These are phyloP conservation scores for Stigmatopora argus DNA, from an alignment of 2,113 vertebrate genomes.

Conservation along the genomic window DNA sequence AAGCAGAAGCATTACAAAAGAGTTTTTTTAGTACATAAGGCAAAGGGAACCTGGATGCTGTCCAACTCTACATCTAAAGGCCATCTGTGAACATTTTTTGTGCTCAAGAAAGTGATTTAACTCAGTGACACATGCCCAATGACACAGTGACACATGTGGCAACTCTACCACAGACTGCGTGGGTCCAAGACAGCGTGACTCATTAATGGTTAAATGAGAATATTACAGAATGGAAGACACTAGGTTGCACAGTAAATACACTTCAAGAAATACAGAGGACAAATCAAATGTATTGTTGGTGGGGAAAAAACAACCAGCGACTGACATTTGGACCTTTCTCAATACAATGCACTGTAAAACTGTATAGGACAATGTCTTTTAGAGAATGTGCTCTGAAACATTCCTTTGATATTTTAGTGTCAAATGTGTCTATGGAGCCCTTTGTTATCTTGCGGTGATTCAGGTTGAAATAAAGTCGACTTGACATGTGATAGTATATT, in stretches of 20 bases:
- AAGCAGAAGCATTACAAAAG: slow-evolving; percentile 9
- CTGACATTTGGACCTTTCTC: not conserved
- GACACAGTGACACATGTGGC: too few species aligned
- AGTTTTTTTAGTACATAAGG: slow-evolving; percentile 31
- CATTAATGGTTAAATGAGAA: slow-evolving; percentile 47
- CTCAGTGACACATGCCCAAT: slow-evolving; percentile 39
- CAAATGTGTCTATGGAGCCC: too few species aligned
- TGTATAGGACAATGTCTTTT: too few species aligned
- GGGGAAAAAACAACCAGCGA: not conserved
- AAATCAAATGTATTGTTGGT: not conserved
- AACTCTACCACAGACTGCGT: slow-evolving; percentile 10
- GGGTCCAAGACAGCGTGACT: slow-evolving; percentile 40
- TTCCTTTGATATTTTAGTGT: not conserved
- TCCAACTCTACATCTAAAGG: slow-evolving; percentile 50
- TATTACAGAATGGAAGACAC: slow-evolving; percentile 3
- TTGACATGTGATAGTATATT: too few species aligned
- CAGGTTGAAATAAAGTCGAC: too few species aligned
- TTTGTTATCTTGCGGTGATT: too few species aligned
- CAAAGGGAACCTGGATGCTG: slow-evolving; percentile 23
- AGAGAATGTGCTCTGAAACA: not conserved
- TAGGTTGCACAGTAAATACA: not conserved
- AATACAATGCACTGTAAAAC: not conserved
- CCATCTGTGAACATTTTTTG: slow-evolving; percentile 49
- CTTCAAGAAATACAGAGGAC: not conserved
- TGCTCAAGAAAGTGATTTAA: slow-evolving; percentile 26